Evolutionary conservation across 2,113 vertebrate genomes (phyloP).

Genomic region (Narcine bancroftii): DNA sequence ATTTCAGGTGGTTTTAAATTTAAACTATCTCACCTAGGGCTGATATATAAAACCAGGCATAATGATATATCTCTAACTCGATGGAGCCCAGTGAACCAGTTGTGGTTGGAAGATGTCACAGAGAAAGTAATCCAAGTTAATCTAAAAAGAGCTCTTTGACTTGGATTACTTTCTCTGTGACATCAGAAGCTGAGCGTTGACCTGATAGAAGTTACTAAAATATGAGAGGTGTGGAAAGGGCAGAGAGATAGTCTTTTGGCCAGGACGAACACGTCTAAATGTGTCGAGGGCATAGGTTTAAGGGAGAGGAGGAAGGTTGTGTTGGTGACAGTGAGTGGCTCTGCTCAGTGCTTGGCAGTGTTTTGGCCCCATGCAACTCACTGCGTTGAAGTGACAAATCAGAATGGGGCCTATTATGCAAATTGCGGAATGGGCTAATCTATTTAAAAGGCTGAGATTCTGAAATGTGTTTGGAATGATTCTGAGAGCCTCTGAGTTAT

Average conservation of each 20-base stretch:
- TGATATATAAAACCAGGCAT: not conserved
- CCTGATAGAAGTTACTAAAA: no score
- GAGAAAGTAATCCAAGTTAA: no score
- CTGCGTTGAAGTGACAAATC: not conserved
- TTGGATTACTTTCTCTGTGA: no score
- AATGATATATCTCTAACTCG: not conserved
- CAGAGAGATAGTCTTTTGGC: no score
- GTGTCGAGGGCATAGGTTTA: no score
- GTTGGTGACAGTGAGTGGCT: not conserved
- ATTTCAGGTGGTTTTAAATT: not conserved
- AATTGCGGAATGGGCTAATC: not conserved
- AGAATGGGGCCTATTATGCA: not conserved
- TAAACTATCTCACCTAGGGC: not conserved
- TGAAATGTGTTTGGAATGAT: conserved; percentile 22
- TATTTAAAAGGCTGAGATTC: conserved; percentile 27
- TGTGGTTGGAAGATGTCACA: not conserved
- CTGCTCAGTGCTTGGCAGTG: not conserved
- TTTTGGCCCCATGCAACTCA: not conserved
- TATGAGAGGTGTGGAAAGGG: no score
- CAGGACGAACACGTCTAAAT: no score
- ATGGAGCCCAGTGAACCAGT: not conserved
- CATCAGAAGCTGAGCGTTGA: no score
- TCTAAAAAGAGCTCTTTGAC: no score
- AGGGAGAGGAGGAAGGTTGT: no score
- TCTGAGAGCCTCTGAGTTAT: conserved; percentile 32